Percentiles rank a stretch among this genome's conserved stretches.
Evolutionary conservation across 1,140 invertebrate species (phyloP).

Genomic region (Zaprionus gabonicus): DNA sequence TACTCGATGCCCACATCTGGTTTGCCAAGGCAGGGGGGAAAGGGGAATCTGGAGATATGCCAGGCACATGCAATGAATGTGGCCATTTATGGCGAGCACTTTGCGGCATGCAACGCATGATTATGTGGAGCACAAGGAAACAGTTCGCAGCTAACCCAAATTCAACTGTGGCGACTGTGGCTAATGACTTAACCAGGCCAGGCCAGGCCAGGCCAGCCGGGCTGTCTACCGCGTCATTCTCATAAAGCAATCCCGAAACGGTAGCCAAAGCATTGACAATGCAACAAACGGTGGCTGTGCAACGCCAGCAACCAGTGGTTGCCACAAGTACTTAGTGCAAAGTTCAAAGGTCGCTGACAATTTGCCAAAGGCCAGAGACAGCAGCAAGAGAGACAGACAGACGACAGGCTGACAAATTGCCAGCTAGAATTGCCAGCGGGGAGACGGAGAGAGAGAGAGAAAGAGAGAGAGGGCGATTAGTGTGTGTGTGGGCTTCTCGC

Average conservation of each 20-base stretch:
- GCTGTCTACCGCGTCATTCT: background rate
- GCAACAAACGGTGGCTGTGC: constrained; percentile 2
- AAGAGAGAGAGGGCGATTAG: background rate
- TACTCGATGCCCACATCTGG: constrained; percentile 31
- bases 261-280: constrained; percentile 41
- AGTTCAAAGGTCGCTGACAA: constrained; percentile 41
- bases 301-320: constrained; percentile 20
- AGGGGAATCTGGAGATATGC: background rate
- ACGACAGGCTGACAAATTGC: constrained; percentile 66
- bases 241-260: constrained; percentile 29
- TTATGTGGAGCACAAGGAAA: constrained; percentile 79
- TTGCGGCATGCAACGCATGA: constrained; percentile 59
- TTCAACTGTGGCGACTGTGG: constrained; percentile 9
- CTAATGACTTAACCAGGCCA: constrained; percentile 32
- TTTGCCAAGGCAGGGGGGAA: constrained; percentile 6
- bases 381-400: constrained; percentile 9
- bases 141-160: constrained; percentile 35
- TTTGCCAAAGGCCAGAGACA: constrained; percentile 41
- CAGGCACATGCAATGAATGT: constrained; percentile 9
- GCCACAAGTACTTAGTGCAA: constrained; percentile 44
- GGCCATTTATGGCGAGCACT: constrained; percentile 75
- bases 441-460: constrained; percentile 41
- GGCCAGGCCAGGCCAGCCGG: background rate
- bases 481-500: constrained; percentile 23
- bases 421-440: constrained; percentile 28